These are phyloP conservation scores for Engystomops pustulosus DNA, from an alignment of 2,113 vertebrate genomes.

Conservation along the genomic window DNA sequence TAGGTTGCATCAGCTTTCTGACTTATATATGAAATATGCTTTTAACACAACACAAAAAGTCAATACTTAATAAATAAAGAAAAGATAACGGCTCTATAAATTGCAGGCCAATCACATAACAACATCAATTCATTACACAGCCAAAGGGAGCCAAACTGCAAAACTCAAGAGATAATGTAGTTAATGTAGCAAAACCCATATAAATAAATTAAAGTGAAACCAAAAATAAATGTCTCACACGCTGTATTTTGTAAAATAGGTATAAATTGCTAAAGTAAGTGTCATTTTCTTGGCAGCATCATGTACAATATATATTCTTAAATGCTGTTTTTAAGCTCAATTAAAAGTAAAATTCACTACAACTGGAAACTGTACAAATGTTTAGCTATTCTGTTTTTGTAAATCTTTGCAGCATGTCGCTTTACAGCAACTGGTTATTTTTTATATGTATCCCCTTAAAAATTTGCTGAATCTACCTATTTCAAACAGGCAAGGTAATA, in stretches of 20 bases:
- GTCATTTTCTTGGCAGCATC: slow-evolving; percentile 8
- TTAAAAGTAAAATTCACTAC: not conserved
- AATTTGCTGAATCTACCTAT: no score
- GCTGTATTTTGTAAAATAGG: not conserved
- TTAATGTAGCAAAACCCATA: slow-evolving; percentile 1
- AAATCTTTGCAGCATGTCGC: no score
- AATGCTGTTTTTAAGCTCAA: not conserved
- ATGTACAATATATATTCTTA: not conserved
- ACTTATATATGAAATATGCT: no score
- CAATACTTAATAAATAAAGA: not conserved
- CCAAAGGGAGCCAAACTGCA: not conserved
- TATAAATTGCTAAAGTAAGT: not conserved
- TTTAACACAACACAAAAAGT: not conserved
- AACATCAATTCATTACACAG: not conserved
- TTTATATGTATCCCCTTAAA: no score
- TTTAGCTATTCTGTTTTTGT: no score
- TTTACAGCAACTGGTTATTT: no score
- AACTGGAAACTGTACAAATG: no score
- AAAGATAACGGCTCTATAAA: not conserved
- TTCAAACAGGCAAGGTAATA: no score
- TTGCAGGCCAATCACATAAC: not conserved
- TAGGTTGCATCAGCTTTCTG: no score
- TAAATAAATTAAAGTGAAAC: slow-evolving; percentile 3
- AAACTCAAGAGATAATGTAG: not conserved
- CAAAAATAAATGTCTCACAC: not conserved